Evolutionary conservation across 37 sponge, comb jelly and placozoan species (phyloP), one percentile per base, ranked within the genome.

Genomic region (Aphrocallistes beatrix): DNA sequence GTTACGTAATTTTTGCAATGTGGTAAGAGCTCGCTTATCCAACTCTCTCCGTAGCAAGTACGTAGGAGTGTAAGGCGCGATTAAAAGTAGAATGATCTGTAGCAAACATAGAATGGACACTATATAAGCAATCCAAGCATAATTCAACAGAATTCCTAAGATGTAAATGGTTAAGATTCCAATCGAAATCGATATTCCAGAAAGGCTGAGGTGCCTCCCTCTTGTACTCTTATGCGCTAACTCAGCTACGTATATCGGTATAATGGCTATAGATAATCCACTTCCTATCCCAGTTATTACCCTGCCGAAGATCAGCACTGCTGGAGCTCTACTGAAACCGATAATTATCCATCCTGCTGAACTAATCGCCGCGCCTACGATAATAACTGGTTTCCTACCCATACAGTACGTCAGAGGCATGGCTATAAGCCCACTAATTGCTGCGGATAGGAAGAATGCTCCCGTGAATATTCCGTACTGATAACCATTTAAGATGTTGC

Each of bases 191-290:
- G 10, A 8, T 25, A 60, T 25, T 13, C 75, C 75, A 25, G n/a
- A 32, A 30, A 60, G 6, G n/a, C 75, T 60, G 75, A 60, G 75
- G n/a, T 60, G 75, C n/a, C 75, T 60, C 75, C 75, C 75, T 13
- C 75, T 19, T 60, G 75, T 60, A 30, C n/a, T 60, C 75, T 60
- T 60, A 28, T 60, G 10, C 10, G 75, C 75, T 60, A 60, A 28
- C 75, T 60, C 75, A 60, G 75, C 75, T 19, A 60, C 34, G 34
- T 60, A 60, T 21, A 60, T 60, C 10, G 75, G 75, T 13, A 60
- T 30, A 30, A 60, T 60, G 34, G 75, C 28, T 6, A 13, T 60
- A 13, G 75, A 60, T 19, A 60, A 30, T 60, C 75, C 75, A 13
- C 75, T 60, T 60, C 75, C 75, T 13, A 60, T 32, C 21, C 75